Percentiles rank a stretch among this genome's conserved stretches.
Evolutionary conservation across 2,888 invertebrate genomes (phyloP).

Genomic region (Pollenia griseotomentosa): DNA sequence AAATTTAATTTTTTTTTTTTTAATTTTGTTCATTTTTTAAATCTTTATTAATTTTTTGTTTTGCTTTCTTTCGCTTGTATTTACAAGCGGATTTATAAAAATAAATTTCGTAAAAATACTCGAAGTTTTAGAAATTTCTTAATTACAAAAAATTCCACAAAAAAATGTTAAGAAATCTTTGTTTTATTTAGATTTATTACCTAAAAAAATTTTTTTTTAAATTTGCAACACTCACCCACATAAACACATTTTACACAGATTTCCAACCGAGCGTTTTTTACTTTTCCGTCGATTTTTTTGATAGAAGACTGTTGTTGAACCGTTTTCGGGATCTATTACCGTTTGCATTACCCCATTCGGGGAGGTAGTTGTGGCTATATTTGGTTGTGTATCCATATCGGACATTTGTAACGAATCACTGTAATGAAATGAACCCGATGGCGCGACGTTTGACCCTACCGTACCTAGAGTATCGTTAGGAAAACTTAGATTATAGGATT

Average conservation of each 20-base stretch:
- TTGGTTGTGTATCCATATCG: conserved; percentile 69
- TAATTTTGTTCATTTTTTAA: no score
- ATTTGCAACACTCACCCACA: conserved; percentile 82
- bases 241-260: conserved; percentile 82
- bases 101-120: no score
- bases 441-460: neutral
- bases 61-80: no score
- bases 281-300: conserved; percentile 83
- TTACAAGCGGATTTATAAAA: no score
- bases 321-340: conserved; percentile 80
- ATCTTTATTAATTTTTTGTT: no score
- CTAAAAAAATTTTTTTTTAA: conserved; percentile 19
- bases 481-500: conserved; percentile 55
- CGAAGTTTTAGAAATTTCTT: no score
- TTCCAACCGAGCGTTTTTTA: conserved; percentile 82
- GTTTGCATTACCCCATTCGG: conserved; percentile 74
- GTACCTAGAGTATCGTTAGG: conserved; percentile 23
- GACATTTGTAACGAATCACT: conserved; percentile 70
- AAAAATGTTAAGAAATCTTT: no score
- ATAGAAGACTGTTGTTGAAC: conserved; percentile 82
- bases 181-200: no score
- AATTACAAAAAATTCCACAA: no score
- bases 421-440: conserved; percentile 51
- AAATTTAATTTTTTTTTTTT: no score
- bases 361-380: conserved; percentile 71